These are phyloP conservation scores for Cololabis saira DNA, from an alignment of 2,113 vertebrate genomes.

Conservation along the genomic window DNA sequence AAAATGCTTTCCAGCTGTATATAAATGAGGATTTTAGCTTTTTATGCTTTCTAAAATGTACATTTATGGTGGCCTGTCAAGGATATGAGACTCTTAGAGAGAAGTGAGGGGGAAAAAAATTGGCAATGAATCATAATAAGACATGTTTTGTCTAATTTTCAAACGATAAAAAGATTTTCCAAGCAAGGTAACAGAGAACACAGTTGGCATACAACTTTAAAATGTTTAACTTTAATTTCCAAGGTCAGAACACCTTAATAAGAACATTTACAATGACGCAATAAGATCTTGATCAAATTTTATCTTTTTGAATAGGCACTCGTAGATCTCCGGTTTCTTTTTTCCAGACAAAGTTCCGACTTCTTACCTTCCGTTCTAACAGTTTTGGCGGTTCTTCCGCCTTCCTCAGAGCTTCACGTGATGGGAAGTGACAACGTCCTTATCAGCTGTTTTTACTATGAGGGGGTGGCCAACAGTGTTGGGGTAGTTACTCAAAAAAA, in stretches of 20 bases:
- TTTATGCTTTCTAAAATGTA: too few species aligned
- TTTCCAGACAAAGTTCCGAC: too few species aligned
- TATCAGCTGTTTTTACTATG: too few species aligned
- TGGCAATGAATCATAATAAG: constrained; percentile 2
- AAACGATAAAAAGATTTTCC: neutral
- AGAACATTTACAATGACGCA: constrained; percentile 27
- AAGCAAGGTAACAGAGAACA: constrained; percentile 7
- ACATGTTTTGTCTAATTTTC: constrained; percentile 1
- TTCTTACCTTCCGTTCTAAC: too few species aligned
- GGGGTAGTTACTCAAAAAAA: too few species aligned
- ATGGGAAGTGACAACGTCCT: too few species aligned
- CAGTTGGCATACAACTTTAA: constrained; percentile 4
- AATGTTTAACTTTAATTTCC: constrained; percentile 19
- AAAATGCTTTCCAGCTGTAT: neutral
- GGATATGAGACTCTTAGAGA: too few species aligned
- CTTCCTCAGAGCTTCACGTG: too few species aligned
- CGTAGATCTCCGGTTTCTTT: too few species aligned
- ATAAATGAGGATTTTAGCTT: constrained; percentile 1
- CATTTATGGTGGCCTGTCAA: too few species aligned
- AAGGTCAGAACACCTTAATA: constrained; percentile 8
- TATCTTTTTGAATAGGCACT: constrained; percentile 19
- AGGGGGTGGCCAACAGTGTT: too few species aligned
- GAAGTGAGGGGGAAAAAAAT: neutral
- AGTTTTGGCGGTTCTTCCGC: too few species aligned
- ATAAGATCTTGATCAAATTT: constrained; percentile 19